Conservation (phyloP, 2,113 vertebrate species). For the Chloroceryle aenea region DNA sequence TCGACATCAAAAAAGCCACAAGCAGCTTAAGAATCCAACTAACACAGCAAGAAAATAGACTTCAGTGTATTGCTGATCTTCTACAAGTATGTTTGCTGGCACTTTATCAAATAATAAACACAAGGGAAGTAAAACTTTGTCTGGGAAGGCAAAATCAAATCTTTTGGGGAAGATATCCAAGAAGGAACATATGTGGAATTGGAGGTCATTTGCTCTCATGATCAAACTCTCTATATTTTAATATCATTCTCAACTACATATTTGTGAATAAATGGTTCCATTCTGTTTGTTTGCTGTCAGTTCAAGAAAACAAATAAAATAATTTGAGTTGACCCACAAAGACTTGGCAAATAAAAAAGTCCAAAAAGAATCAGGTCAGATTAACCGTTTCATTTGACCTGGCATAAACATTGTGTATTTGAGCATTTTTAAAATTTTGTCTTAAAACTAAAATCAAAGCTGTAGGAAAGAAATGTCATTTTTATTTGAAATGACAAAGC, state of each 20-base stretch:
- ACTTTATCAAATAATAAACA: conserved; percentile 42
- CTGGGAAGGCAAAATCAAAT: conserved; percentile 31
- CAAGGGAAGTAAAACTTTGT: not conserved
- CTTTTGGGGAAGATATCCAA: conserved; percentile 3
- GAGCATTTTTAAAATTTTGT: not conserved
- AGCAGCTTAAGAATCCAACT: conserved; percentile 50
- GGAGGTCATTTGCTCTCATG: not conserved
- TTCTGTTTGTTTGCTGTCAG: not conserved
- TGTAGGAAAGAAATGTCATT: not conserved
- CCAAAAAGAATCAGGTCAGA: not conserved
- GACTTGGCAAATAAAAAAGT: not conserved
- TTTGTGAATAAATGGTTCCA: not conserved
- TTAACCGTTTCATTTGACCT: not conserved
- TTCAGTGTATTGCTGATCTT: conserved; percentile 1
- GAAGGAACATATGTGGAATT: not conserved
- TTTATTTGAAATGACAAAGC: not conserved
- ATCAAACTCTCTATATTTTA: conserved; percentile 2
- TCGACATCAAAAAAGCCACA: conserved; percentile 41
- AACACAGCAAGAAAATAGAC: conserved; percentile 47
- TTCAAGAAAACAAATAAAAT: not conserved
- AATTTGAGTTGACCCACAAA: not conserved
- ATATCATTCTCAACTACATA: not conserved
- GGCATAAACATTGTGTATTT: not conserved
- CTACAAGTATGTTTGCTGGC: conserved; percentile 8
- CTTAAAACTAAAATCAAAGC: not conserved